phyloP scores from a whole-genome alignment of 2,888 invertebrate genomes.

The Acutogordius australiensis region DNA sequence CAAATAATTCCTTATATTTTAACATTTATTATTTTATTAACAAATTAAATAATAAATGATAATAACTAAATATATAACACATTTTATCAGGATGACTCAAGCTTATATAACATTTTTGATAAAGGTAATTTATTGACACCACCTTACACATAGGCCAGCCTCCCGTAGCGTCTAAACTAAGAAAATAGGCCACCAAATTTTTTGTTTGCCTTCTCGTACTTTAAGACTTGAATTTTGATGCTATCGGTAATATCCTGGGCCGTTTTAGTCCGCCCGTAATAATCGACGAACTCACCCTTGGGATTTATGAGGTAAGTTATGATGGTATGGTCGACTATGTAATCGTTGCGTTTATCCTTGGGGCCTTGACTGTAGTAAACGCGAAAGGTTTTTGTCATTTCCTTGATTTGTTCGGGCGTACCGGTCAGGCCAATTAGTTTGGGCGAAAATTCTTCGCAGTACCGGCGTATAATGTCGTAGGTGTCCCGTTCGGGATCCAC shows the following conservation, averaged over 20 bases:
- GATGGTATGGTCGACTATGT: constrained; percentile 92
- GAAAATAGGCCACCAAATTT: too few species aligned
- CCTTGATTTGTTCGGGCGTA: constrained; percentile 42
- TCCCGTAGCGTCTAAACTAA: too few species aligned
- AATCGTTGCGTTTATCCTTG: constrained; percentile 63
- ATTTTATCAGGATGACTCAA: too few species aligned
- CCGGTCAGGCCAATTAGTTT: constrained; percentile 72
- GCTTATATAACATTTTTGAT: too few species aligned
- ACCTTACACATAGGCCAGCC: too few species aligned
- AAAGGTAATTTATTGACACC: too few species aligned
- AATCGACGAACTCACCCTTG: constrained; percentile 79
- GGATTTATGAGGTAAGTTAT: constrained; percentile 84
- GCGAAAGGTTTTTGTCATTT: constrained; percentile 61
- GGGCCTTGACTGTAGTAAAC: constrained; percentile 92
- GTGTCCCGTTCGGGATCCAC: constrained; percentile 78
- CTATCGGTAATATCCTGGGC: constrained; percentile 23
- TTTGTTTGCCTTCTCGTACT: not conserved
- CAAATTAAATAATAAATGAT: too few species aligned
- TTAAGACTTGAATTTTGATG: not conserved
- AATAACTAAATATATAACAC: too few species aligned
- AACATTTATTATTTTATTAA: too few species aligned
- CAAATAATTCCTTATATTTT: too few species aligned
- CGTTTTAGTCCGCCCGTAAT: constrained; percentile 63
- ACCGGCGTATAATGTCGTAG: constrained; percentile 50
- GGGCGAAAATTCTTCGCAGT: constrained; percentile 53